Conservation (phyloP, 1,140 invertebrate genomes). For the Ips typographus region DNA sequence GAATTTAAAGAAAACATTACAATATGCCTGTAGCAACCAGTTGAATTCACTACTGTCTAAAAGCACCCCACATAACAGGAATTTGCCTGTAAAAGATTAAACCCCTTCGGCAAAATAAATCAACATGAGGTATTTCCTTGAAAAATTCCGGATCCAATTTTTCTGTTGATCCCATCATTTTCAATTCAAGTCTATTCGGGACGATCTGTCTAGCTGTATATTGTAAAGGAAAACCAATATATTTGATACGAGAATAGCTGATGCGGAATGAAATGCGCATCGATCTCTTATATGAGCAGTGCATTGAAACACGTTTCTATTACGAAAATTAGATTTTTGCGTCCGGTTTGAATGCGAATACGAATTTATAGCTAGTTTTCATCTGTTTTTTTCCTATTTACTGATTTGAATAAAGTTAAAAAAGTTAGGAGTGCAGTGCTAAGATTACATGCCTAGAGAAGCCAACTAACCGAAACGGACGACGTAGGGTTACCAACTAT, state of each 20-base stretch:
- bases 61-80: no score
- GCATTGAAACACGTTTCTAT: constrained; percentile 20
- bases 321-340: constrained; percentile 17
- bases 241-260: constrained; percentile 21
- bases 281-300: constrained; percentile 14
- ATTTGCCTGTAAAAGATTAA: no score
- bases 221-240: constrained; percentile 29
- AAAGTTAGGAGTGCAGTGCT: background rate
- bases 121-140: constrained; percentile 6
- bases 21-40: no score
- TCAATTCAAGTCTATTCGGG: constrained; percentile 23
- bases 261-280: constrained; percentile 28
- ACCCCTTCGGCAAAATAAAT: background rate
- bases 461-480: no score
- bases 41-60: no score
- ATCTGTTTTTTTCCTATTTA: background rate
- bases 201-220: constrained; percentile 17
- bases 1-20: no score
- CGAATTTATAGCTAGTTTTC: background rate
- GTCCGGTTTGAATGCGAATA: constrained; percentile 6
- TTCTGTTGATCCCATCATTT: constrained; percentile 22
- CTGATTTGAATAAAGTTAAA: background rate
- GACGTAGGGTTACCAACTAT: no score
- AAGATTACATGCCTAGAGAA: no score
- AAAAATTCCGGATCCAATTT: constrained; percentile 19